Evolutionary conservation across 64 coral and sea anemone genomes (phyloP), one percentile per base, ranked within the genome.

Genomic region (Stichodactyla helianthus): DNA sequence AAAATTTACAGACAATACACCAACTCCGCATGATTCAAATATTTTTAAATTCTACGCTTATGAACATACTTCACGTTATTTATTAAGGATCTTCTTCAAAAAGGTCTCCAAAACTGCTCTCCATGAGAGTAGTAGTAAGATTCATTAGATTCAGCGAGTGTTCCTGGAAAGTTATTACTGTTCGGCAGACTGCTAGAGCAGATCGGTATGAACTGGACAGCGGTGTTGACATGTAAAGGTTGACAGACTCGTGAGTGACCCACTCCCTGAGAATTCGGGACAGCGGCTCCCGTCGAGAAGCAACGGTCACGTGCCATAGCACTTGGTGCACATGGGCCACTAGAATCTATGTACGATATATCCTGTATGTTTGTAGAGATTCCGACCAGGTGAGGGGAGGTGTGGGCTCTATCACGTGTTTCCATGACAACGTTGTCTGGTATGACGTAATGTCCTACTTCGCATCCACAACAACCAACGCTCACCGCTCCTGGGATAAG

Each of bases 41-140:
- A 44, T 1, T 44, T 44, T 44, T 44, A 44, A 44, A 44, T 44
- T 44, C 35, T 44, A 44, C 35, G 35, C 35, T 44, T 44, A 44
- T 44, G 35, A 44, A 6, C 14, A 58, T 58, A 58, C 8, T 58
- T 11, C 14, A 58, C 55, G 8, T 11, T 26, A n/a, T 70, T 50
- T 81, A 15, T 20, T 20, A 81, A 22, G 15, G 8, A 4, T 81
- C 15, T 81, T 52, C 5, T 6, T 79, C 19, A 81, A 53, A 81
- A 81, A 2, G 78, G 78, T 52, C 78, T 81, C 78, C 78, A 81
- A 81, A 81, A 81, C 22, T 74, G 68, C 25, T 74, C 68, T 26
- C 68, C 11, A 11, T 74, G n/a, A 31, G 22, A 31, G 23, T 27
- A 74, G 25, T 23, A 74, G 25, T 74, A 74, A 26, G 68, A 14